phyloP scores from a whole-genome alignment of 2,888 invertebrate genomes.

The Carcina quercana region DNA sequence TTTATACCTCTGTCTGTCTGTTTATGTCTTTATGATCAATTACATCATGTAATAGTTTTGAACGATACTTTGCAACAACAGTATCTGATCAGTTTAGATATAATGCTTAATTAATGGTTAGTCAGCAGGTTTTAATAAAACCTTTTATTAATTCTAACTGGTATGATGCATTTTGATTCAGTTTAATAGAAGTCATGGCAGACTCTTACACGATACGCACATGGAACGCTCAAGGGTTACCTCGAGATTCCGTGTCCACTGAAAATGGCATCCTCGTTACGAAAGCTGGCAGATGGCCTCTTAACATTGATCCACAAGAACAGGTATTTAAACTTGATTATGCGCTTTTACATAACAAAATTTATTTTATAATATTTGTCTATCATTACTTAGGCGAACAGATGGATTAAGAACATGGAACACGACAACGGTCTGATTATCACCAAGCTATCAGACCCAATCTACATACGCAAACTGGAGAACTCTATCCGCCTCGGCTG shows the following conservation, averaged over 20 bases:
- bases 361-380: neutral
- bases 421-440: slow-evolving; percentile 81
- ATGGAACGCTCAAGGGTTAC: slow-evolving; percentile 93
- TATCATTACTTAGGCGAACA: slow-evolving; percentile 79
- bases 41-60: no score
- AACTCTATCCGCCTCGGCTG: slow-evolving; percentile 87
- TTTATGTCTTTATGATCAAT: no score
- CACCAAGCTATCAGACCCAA: slow-evolving; percentile 85
- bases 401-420: slow-evolving; percentile 95
- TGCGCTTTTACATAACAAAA: neutral
- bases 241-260: slow-evolving; percentile 89
- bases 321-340: slow-evolving; percentile 72
- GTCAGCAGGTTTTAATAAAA: no score
- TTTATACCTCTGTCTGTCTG: no score
- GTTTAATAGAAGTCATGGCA: slow-evolving; percentile 81
- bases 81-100: no score
- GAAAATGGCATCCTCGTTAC: slow-evolving; percentile 95
- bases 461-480: slow-evolving; percentile 85
- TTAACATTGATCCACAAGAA: slow-evolving; percentile 97
- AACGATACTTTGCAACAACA: no score
- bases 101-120: no score
- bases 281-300: slow-evolving; percentile 87
- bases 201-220: slow-evolving; percentile 90
- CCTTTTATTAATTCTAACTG: no score
- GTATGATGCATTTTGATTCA: slow-evolving; percentile 65